phyloP scores from a whole-genome alignment of 2,113 vertebrate genomes.

The Hassar affinis region DNA sequence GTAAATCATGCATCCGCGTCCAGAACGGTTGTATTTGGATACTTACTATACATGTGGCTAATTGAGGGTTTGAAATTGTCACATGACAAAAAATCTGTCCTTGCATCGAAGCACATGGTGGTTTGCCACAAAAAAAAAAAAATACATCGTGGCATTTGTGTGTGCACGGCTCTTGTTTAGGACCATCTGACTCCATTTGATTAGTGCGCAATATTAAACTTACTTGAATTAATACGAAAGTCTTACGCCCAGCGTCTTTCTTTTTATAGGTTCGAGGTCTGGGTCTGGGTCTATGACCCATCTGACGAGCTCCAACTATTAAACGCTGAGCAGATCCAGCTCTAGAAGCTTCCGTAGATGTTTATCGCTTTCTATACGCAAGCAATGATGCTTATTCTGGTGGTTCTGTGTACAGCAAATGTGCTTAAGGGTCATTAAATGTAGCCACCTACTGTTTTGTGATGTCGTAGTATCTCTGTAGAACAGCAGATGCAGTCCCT shows the following conservation, averaged over 20 bases:
- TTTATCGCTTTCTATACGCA: too few relatives aligned
- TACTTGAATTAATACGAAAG: slow-evolving; percentile 73
- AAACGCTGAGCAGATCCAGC: not conserved
- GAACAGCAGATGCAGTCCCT: slow-evolving; percentile 13
- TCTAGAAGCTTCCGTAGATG: too few relatives aligned
- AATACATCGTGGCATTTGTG: slow-evolving; percentile 64
- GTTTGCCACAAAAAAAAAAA: not conserved
- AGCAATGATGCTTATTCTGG: too few relatives aligned
- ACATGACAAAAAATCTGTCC: not conserved
- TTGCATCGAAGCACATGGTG: not conserved
- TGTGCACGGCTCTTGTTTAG: slow-evolving; percentile 8
- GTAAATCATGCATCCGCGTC: not conserved
- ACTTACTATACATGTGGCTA: not conserved
- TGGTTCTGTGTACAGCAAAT: not conserved
- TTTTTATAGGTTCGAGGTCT: too few relatives aligned
- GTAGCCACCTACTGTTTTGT: not conserved
- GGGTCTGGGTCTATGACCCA: too few relatives aligned
- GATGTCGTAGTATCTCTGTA: not conserved
- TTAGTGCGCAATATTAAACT: slow-evolving; percentile 85
- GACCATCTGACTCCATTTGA: slow-evolving; percentile 65
- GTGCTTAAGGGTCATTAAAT: not conserved
- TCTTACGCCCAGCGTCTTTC: too few relatives aligned
- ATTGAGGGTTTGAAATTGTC: not conserved
- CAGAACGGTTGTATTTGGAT: too few relatives aligned
- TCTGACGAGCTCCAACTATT: not conserved